A percentile compares a stretch with the other conserved stretches of the same genome.
These are phyloP conservation scores for Ditula angustiorana DNA, from an alignment of 2,888 invertebrate species.

Conservation along the genomic window DNA sequence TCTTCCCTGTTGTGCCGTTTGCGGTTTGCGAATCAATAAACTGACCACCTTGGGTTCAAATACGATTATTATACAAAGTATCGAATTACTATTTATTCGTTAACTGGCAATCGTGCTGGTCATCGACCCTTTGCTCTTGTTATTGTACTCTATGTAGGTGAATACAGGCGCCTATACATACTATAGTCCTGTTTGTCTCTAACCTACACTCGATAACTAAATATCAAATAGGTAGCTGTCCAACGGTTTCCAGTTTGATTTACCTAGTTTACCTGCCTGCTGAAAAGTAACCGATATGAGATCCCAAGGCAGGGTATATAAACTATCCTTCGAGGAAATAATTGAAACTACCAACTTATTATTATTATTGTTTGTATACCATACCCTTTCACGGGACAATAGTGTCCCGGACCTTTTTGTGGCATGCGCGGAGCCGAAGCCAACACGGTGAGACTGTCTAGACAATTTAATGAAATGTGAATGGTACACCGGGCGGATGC, in stretches of 20 bases:
- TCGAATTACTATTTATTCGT: conserved; percentile 8
- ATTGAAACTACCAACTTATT: too few species aligned
- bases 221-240: background rate
- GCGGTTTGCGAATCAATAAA: conserved; percentile 12
- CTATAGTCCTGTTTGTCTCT: background rate
- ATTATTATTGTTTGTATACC: too few species aligned
- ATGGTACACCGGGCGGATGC: too few species aligned
- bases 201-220: background rate
- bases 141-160: conserved; percentile 21
- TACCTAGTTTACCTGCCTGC: too few species aligned
- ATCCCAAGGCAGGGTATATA: too few species aligned
- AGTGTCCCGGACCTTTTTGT: too few species aligned
- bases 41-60: background rate
- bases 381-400: too few species aligned
- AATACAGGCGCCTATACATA: background rate
- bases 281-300: too few species aligned
- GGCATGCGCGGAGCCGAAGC: too few species aligned
- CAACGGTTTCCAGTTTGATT: background rate
- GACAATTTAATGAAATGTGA: too few species aligned
- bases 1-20: background rate
- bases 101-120: conserved; percentile 16
- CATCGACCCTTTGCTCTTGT: conserved; percentile 34
- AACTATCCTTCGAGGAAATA: too few species aligned
- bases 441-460: too few species aligned
- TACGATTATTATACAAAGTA: conserved; percentile 25